Evolutionary conservation across 1,140 invertebrate species (phyloP).

Genomic region (Drosophila pruinosa): DNA sequence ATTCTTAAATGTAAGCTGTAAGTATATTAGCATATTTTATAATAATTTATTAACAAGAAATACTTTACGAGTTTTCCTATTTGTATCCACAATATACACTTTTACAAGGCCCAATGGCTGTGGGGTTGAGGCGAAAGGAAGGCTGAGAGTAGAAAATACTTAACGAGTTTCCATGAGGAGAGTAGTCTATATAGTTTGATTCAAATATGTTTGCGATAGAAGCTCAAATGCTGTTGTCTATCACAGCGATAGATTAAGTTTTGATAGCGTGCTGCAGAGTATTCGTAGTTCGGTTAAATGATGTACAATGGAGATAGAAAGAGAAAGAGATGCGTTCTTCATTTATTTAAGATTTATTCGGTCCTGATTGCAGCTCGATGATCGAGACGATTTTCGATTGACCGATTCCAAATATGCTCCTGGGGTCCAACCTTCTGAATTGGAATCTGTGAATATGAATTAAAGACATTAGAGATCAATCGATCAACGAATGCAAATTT

Average conservation of each 20-base stretch:
- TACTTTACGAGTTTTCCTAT: background rate
- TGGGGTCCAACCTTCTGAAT: conserved; percentile 95
- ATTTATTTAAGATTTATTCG: conserved; percentile 57
- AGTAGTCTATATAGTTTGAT: background rate
- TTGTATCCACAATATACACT: conserved; percentile 23
- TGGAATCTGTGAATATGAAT: conserved; percentile 83
- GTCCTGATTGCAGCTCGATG: conserved; percentile 84
- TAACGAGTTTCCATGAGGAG: conserved; percentile 3
- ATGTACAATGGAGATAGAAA: background rate
- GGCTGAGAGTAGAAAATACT: conserved; percentile 18
- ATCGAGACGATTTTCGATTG: conserved; percentile 89
- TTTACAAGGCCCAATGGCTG: background rate
- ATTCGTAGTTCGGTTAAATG: conserved; percentile 5
- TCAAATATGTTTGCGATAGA: conserved; percentile 17
- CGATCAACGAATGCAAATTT: background rate
- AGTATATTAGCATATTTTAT: conserved; percentile 4
- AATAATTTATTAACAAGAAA: conserved; percentile 32
- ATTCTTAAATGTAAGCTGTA: conserved; percentile 5
- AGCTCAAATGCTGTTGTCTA: conserved; percentile 46
- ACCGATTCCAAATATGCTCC: conserved; percentile 94
- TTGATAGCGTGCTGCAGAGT: conserved; percentile 32
- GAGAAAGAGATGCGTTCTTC: background rate
- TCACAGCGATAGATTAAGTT: conserved; percentile 44
- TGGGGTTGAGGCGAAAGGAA: background rate
- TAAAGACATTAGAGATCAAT: background rate